Evolutionary conservation across 2,797 vertebrate genomes (phyloP), one percentile per base, ranked within the genome.

Genomic region (Setipinna tenuifilis): DNA sequence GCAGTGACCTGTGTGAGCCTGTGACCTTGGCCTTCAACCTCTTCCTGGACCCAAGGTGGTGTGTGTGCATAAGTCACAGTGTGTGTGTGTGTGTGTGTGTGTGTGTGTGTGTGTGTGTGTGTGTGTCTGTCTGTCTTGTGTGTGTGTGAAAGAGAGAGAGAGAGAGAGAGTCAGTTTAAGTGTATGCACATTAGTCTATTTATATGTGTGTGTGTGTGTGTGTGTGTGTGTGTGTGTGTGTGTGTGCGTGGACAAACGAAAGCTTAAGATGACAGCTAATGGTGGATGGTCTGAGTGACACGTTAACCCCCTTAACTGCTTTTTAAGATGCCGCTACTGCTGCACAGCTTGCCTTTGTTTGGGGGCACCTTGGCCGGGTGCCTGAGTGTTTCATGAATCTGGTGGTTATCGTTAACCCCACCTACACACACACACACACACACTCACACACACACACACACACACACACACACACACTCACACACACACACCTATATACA

Each of bases 1-100:
- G 68, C 28, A 75, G 28, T 75, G 68, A 75, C 68, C 68, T 75
- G 68, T 75, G 68, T 54, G 25, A 75, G 28, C 14, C 14, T 19
- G 28, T 75, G 68, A 75, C 68, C 31, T 75, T 35, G 28, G 31
- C 31, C 68, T 35, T 16, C 31, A 16, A 35, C 68, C 28, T 75
- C 68, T 75, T 16, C 3, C 65, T 16, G 28, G 58, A 59, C 6
- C 17, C 11, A 21, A 59, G 19, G 58, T 59, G 58, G 58, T 4
- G 58, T 59, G 58, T 59, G 58, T 11, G 58, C 19, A 21, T 59
- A 59, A 4, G 58, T 59, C 58, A 59, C 17, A 14, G 28, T 16
- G 11, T 31, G 11, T 71, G 65, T 71, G 65, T 71, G 65, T 31
- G 25, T 31, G 61, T 62, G n/a, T n/a, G 6, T 62, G 65, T 71